These are phyloP conservation scores for Ceyx cyanopectus DNA, from an alignment of 2,113 vertebrate genomes.

Conservation along the genomic window DNA sequence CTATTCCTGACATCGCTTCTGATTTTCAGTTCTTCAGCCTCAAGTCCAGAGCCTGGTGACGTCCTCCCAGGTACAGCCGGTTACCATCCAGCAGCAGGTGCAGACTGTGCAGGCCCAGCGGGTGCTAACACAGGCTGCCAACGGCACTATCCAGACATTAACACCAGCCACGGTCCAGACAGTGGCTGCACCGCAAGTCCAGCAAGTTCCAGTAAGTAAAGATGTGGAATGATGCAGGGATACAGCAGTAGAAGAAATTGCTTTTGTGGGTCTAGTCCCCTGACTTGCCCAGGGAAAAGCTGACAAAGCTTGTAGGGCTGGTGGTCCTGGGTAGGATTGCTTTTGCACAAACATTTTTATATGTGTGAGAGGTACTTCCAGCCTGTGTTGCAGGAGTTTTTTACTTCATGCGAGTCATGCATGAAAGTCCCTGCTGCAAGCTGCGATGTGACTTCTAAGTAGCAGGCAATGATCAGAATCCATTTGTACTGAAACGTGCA, in stretches of 20 bases:
- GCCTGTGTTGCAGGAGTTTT: not conserved
- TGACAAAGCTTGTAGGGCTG: not conserved
- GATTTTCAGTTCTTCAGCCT: constrained; percentile 89
- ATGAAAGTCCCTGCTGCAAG: not conserved
- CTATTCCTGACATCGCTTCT: not conserved
- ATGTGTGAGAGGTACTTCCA: not conserved
- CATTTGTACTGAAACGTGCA: not conserved
- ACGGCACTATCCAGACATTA: constrained; percentile 90
- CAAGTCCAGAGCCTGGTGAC: constrained; percentile 95
- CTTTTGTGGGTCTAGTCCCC: not conserved
- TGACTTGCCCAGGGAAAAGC: not conserved
- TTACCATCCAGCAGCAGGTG: constrained; percentile 94
- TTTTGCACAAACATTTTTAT: not conserved
- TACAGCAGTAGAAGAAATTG: not conserved
- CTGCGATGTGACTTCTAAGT: not conserved
- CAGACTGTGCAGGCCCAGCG: constrained; percentile 84
- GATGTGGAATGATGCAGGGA: accelerated
- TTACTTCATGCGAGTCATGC: not conserved
- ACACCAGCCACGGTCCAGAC: constrained; percentile 90
- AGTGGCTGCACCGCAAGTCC: constrained; percentile 89
- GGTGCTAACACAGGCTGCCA: constrained; percentile 86
- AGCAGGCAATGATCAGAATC: not conserved
- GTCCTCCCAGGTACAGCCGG: constrained; percentile 89
- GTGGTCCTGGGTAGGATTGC: not conserved
- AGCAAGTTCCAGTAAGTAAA: constrained; percentile 86